Evolutionary conservation across 2,888 invertebrate species (phyloP).

Genomic region (Caenorhabditis drosophilae): DNA sequence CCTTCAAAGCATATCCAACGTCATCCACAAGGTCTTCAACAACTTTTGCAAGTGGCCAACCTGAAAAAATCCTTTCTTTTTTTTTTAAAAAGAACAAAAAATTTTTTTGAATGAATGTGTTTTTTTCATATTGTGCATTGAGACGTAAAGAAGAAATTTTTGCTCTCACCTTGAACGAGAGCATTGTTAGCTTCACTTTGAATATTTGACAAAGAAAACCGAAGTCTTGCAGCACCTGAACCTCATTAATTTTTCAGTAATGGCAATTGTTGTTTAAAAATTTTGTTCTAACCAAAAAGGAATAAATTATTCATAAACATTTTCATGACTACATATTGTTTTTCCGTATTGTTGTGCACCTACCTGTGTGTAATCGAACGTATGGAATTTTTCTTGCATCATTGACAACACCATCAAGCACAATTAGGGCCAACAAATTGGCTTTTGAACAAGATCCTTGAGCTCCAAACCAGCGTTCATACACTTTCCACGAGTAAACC

Average conservation of each 20-base stretch:
- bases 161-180: conserved; percentile 63
- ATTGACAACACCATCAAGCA: conserved; percentile 60
- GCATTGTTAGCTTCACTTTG: conserved; percentile 62
- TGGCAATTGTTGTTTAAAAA: no score
- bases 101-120: no score
- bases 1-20: conserved; percentile 54
- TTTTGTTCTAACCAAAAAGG: no score
- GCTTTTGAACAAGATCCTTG: conserved; percentile 37
- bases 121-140: background rate
- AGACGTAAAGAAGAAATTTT: no score
- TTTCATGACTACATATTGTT: no score
- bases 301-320: no score
- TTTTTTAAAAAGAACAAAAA: conserved; percentile 1
- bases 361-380: conserved; percentile 54
- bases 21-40: conserved; percentile 55
- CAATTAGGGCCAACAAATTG: conserved; percentile 48
- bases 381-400: conserved; percentile 63
- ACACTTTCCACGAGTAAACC: conserved; percentile 61
- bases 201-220: conserved; percentile 52
- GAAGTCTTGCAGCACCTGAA: no score
- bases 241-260: no score
- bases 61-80: conserved; percentile 23
- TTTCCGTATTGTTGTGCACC: no score
- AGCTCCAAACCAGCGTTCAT: conserved; percentile 60
- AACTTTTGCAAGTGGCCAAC: conserved; percentile 46